Evolutionary conservation across 2,797 vertebrate species (phyloP).

Genomic region (Chelidonichthys spinosus): DNA sequence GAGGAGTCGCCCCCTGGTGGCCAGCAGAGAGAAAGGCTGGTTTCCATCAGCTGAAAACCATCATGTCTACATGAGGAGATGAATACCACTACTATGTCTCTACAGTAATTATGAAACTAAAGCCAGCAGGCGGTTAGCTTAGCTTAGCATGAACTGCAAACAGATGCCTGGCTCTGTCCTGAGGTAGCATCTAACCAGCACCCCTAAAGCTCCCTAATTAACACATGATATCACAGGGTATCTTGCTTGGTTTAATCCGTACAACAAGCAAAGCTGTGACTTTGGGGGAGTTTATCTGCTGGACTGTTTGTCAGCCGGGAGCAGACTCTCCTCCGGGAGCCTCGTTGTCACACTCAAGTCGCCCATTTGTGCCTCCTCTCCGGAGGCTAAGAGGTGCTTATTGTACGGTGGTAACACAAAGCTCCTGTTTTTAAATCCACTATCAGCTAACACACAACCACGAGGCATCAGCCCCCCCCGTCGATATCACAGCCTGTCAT

Average conservation of each 20-base stretch:
- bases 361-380: not conserved
- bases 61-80: not conserved
- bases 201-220: not conserved
- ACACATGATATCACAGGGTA: not conserved
- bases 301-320: not conserved
- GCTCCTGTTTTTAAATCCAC: slow-evolving; percentile 37
- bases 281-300: not conserved
- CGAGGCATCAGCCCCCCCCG: slow-evolving; percentile 18
- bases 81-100: not conserved
- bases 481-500: slow-evolving; percentile 57
- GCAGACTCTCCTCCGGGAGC: slow-evolving; percentile 1
- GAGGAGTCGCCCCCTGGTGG: no score
- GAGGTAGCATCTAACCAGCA: not conserved
- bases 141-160: slow-evolving; percentile 5
- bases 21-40: no score
- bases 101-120: not conserved
- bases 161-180: no score
- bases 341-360: not conserved
- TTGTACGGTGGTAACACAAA: slow-evolving; percentile 19
- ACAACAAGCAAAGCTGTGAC: not conserved
- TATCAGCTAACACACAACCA: slow-evolving; percentile 40
- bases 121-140: not conserved
- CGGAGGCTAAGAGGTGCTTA: slow-evolving; percentile 4
- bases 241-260: not conserved
- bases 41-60: no score